These are phyloP conservation scores for Echinarachnius parma DNA, from an alignment of 53 echinoderm and acorn worm species.

Conservation along the genomic window DNA sequence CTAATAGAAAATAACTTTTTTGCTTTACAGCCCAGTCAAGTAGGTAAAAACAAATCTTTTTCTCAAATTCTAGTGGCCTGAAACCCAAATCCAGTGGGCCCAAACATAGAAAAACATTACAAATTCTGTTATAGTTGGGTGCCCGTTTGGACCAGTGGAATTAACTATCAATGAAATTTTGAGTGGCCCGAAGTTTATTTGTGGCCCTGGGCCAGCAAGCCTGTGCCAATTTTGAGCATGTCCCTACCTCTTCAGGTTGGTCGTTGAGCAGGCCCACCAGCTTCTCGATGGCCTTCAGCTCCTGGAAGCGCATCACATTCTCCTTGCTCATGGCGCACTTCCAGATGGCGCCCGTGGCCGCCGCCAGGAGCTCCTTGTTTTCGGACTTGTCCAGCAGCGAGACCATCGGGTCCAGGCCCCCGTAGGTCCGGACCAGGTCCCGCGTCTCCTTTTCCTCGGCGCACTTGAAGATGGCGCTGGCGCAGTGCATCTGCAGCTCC, in stretches of 20 bases:
- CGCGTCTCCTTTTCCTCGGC: constrained; percentile 96
- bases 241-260: constrained; percentile 92
- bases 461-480: constrained; percentile 99
- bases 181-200: too few species aligned
- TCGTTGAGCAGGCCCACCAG: constrained; percentile 89
- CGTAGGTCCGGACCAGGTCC: constrained; percentile 89
- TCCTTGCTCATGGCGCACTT: constrained; percentile 99
- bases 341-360: constrained; percentile 99
- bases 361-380: constrained; percentile 90
- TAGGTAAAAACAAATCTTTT: too few species aligned
- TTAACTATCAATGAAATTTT: too few species aligned
- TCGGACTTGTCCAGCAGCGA: constrained; percentile 71
- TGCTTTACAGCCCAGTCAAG: too few species aligned
- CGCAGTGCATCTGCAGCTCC: constrained; percentile 98
- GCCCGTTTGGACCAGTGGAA: too few species aligned
- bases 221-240: neutral
- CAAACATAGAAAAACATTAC: too few species aligned
- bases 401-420: constrained; percentile 94
- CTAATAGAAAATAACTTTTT: too few species aligned
- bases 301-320: constrained; percentile 93
- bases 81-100: too few species aligned
- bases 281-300: constrained; percentile 90
- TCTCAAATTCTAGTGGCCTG: too few species aligned
- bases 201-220: too few species aligned
- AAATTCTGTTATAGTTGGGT: too few species aligned